Evolutionary conservation across 1,140 invertebrate species (phyloP), one percentile per base, ranked within the genome.

Genomic region (Elymnias hypermnestra): DNA sequence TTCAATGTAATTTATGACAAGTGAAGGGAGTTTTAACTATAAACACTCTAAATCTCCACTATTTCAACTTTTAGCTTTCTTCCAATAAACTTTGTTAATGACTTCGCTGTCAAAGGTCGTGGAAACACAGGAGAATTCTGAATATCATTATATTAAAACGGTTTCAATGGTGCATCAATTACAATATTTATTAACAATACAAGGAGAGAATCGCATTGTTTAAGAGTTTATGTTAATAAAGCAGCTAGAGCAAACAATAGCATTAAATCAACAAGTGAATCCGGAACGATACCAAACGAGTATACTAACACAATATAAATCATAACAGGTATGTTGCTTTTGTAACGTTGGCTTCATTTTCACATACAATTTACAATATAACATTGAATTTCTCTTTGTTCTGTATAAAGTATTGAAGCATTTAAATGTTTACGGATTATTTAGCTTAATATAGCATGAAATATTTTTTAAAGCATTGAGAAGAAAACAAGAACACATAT

Each of bases 211-310:
- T 29, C 15, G 35, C 19, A 39, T 51, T 50, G 40, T 49, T 49
- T 35, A 12, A 36, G 53, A 57, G 19, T 36, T 45, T 65, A 68
- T 72, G 60, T 52, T 59, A 69, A 72, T 62, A 60, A 55, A 47
- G 38, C 18, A 44, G 28, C 36, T 25, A 25, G 29, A 47, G 50
- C 39, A 45, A 39, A 70, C 59, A 66, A 66, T 56, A 36, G 60
- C 31, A 59, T 45, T 68, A 63, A 68, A 65, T 68, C 61, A 63
- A 42, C 53, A 45, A 29, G 45, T 55, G 50, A 42, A 67, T 56
- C 47, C 51, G 41, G 45, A 49, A 33, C 48, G 54, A 57, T 59
- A 15, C 57, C 55, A 60, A 67, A 68, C 46, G 65, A 48, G 60
- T 56, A 22, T 22, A 40, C 35, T 52, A 29, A 47, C 45, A 51